Evolutionary conservation across 2,888 invertebrate genomes (phyloP), one percentile per base, ranked within the genome.

Genomic region (Schizotus pectinicornis): DNA sequence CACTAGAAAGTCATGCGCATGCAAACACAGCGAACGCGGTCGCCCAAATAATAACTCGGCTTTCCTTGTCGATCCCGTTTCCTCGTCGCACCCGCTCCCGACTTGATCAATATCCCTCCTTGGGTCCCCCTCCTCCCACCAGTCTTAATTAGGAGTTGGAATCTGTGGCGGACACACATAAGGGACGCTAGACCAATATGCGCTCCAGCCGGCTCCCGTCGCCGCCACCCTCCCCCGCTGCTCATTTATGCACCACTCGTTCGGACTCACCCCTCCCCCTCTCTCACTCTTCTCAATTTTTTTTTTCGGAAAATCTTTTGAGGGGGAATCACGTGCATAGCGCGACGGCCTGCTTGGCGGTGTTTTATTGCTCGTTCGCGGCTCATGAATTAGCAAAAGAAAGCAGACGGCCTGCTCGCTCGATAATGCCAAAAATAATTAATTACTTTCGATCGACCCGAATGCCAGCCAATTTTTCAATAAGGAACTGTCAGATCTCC

Each of bases 81-180:
- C 73, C 69, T 67, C 63, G 58, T 69, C 69, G 64, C 68, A 60
- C 68, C 63, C 74, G 72, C 71, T 69, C 67, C 67, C 75, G 75
- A 75, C 78, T 79, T 80, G 79, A 80, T 80, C 80, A 79, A 80
- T 80, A 80, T 76, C 77, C 79, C 76, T 77, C 74, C 78, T 78
- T 79, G 76, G 76, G 70, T 70, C 68, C 70, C 67, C 70, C 73
- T 58, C 70, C 76, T 76, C 82, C 84, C 85, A 87, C 85, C 85
- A 83, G 87, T 88, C 88, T 89, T 89, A 89, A 89, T 89, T 89
- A 89, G 89, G 87, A 88, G 87, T 87, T 86, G 86, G 88, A 88
- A 88, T 89, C 89, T 89, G 89, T 84, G 86, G 88, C 87, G 88
- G 88, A 88, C 89, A 88, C 88, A 86, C 88, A 80, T 79, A 78